Base-by-base conservation (phyloP, 2,797 vertebrate species). In the Girardinus metallicus region DNA sequence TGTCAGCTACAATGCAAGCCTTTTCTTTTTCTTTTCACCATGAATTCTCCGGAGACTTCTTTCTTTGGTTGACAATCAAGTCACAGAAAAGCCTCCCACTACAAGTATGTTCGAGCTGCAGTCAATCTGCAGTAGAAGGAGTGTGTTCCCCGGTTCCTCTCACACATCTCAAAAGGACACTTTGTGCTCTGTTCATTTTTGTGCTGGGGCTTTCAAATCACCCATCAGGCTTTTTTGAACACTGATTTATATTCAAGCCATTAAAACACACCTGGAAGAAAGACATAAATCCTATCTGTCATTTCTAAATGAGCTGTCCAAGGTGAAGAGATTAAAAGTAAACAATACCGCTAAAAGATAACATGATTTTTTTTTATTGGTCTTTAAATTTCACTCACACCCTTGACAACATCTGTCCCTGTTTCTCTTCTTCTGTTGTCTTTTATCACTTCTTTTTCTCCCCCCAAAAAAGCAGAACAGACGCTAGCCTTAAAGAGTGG, bases 61-160 rank as follows among this genome's bases (percentile, higher is more conserved):
- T 80, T 85, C 76, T 81, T 62, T 80, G 78, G 77, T 77, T 70
- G 77, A 90, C 89, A 93, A 90, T 92, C 86, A 51, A 80, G 78
- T 91, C 79, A 82, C 60, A 88, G 91, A 93, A 89, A 93, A 82
- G 74, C 91, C 91, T 90, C 91, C 91, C 77, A 93, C 90, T 85
- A 78, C 86, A 91, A 93, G 78, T 87, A 90, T 93, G 88, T 88
- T 84, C 75, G 81, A 87, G 83, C 85, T 81, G 73, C 89, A 74
- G 82, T 83, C 79, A 49, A 53, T 87, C 80, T 84, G 80, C 76
- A 80, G 74, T 60, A 81, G 88, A 91, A 88, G 87, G 81, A 84
- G 83, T 81, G 83, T 90, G 83, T 91, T 83, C 75, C 78, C 87
- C 23, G 76, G 74, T 81, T 62, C 81, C 79, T 85, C 79, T 76